Percentiles rank a stretch among this genome's conserved stretches.
phyloP scores from a whole-genome alignment of 30 jellyfish, hydroid and myxozoan species.

The Clytia hemisphaerica region DNA sequence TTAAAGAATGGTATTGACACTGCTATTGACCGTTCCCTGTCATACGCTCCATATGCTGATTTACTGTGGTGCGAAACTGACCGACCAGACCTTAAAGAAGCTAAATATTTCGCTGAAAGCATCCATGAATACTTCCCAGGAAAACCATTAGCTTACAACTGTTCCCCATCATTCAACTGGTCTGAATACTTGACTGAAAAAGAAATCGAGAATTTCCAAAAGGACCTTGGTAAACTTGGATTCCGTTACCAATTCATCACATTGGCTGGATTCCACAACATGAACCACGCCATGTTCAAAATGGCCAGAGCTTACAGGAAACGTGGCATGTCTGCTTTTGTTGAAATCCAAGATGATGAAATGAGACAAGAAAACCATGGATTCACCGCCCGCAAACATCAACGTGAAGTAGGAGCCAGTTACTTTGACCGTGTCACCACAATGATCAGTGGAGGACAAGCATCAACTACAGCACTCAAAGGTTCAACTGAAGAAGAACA shows the following conservation, averaged over 20 bases:
- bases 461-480: constrained; percentile 67
- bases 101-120: constrained; percentile 64
- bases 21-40: constrained; percentile 67
- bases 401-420: constrained; percentile 95
- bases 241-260: constrained; percentile 88
- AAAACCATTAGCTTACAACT: constrained; percentile 88
- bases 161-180: constrained; percentile 98
- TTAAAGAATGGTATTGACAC: constrained; percentile 66
- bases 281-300: constrained; percentile 90
- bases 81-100: constrained; percentile 66
- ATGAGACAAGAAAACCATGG: constrained; percentile 64
- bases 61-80: constrained; percentile 87
- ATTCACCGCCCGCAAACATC: constrained; percentile 89
- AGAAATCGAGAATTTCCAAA: constrained; percentile 63
- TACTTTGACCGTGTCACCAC: constrained; percentile 69
- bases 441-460: constrained; percentile 72
- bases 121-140: constrained; percentile 83
- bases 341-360: constrained; percentile 74
- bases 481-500: constrained; percentile 98
- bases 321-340: constrained; percentile 89
- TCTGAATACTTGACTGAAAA: constrained; percentile 60
- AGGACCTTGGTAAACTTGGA: constrained; percentile 84
- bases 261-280: constrained; percentile 90
- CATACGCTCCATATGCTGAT: constrained; percentile 91
- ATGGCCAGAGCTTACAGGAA: constrained; percentile 60